Conservation (phyloP, 2,113 vertebrate genomes). For the Agelaius tricolor region DNA sequence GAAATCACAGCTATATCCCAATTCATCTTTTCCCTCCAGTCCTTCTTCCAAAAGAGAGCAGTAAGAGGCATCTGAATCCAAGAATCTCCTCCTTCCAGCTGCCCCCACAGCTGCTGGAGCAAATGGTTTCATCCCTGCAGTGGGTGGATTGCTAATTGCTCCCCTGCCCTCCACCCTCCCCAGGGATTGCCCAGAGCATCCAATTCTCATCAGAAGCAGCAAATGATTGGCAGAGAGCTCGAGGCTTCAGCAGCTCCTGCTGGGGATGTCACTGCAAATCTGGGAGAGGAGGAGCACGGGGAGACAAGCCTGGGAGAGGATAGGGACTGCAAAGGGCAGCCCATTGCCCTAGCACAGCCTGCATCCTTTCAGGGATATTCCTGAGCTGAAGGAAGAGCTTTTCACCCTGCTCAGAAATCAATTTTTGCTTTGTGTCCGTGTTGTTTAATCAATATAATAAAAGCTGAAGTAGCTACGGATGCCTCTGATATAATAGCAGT, state of each 20-base stretch:
- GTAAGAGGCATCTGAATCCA: not conserved
- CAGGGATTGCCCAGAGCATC: not conserved
- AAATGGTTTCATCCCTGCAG: not conserved
- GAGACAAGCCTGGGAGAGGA: not conserved
- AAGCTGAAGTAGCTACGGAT: not conserved
- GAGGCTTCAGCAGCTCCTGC: not conserved
- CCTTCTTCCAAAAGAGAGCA: not conserved
- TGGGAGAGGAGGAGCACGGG: not conserved
- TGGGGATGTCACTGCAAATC: not conserved
- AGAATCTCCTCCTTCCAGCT: not conserved
- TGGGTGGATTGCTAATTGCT: not conserved
- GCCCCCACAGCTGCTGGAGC: not conserved
- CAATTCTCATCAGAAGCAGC: not conserved
- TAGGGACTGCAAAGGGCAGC: not conserved
- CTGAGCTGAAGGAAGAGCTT: not conserved
- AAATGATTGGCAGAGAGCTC: slow-evolving; percentile 3
- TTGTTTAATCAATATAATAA: not conserved
- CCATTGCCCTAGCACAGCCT: not conserved
- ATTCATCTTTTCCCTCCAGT: not conserved
- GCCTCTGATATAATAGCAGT: not conserved
- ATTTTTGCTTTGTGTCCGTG: not conserved
- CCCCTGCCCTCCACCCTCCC: not conserved
- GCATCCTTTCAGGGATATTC: not conserved
- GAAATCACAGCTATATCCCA: not conserved
- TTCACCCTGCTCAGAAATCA: not conserved